Conservation (phyloP, 2,888 invertebrate genomes). For the Cephus pulcher region DNA sequence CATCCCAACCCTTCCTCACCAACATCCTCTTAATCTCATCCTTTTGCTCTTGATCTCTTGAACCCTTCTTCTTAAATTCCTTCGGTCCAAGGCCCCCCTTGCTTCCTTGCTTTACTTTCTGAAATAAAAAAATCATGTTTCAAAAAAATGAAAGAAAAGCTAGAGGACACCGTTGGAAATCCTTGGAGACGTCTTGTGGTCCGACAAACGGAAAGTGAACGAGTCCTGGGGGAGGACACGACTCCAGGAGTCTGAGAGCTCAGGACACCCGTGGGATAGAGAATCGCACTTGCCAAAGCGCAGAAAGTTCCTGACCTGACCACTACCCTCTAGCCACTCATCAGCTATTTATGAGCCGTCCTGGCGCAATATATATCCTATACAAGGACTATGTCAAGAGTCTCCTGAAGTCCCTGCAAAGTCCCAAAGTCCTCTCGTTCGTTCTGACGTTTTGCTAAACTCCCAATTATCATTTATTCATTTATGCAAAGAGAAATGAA, state of each 20-base stretch:
- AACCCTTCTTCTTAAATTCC: slow-evolving; percentile 31
- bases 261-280: neutral
- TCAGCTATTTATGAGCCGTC: slow-evolving; percentile 49
- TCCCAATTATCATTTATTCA: neutral
- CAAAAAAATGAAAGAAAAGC: neutral
- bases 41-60: slow-evolving; percentile 19
- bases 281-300: neutral
- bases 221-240: neutral
- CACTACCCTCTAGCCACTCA: slow-evolving; percentile 39
- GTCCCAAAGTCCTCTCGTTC: neutral
- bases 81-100: slow-evolving; percentile 23
- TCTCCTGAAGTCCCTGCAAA: neutral
- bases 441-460: neutral
- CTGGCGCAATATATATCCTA: slow-evolving; percentile 27
- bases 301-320: slow-evolving; percentile 31
- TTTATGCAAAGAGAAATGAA: neutral
- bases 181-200: neutral
- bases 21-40: too few relatives aligned
- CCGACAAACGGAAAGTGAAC: neutral
- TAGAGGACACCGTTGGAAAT: neutral
- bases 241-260: neutral
- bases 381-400: neutral
- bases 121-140: neutral
- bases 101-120: slow-evolving; percentile 1
- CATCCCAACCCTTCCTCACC: neutral